Evolutionary conservation across 2,888 invertebrate genomes (phyloP).

Genomic region (Tetragonisca angustula): DNA sequence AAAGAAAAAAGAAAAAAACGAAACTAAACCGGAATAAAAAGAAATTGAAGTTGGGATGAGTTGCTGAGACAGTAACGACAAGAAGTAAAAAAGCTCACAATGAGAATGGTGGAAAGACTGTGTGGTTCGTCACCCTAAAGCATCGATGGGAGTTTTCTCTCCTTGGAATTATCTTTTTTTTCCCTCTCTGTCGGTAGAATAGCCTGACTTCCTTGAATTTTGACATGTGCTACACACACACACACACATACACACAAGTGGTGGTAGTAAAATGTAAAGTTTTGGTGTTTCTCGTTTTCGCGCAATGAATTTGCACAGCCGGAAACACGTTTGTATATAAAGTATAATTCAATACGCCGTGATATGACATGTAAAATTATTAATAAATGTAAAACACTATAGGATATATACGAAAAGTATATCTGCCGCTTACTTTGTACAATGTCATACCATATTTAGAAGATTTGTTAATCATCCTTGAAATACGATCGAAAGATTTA

Average conservation of each 20-base stretch:
- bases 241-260: slow-evolving; percentile 13
- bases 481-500: slow-evolving; percentile 45
- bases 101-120: slow-evolving; percentile 24
- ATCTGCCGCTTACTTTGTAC: slow-evolving; percentile 67
- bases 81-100: slow-evolving; percentile 19
- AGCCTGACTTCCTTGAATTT: slow-evolving; percentile 49
- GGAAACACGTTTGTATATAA: slow-evolving; percentile 74
- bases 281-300: slow-evolving; percentile 54
- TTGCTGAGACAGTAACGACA: slow-evolving; percentile 2
- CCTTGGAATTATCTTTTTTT: slow-evolving; percentile 21
- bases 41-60: slow-evolving; percentile 15
- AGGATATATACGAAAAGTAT: slow-evolving; percentile 55
- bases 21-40: background rate
- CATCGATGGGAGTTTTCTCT: slow-evolving; percentile 18
- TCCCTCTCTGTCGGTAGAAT: slow-evolving; percentile 40
- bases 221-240: slow-evolving; percentile 37
- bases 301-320: slow-evolving; percentile 55
- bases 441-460: slow-evolving; percentile 48
- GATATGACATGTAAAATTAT: slow-evolving; percentile 77
- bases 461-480: slow-evolving; percentile 59
- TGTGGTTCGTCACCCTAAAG: slow-evolving; percentile 33
- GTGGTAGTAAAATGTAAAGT: slow-evolving; percentile 50
- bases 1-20: background rate
- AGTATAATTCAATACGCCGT: slow-evolving; percentile 73
- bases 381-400: slow-evolving; percentile 70